phyloP scores from a whole-genome alignment of 2,888 invertebrate species.

The Morinoia aosen region DNA sequence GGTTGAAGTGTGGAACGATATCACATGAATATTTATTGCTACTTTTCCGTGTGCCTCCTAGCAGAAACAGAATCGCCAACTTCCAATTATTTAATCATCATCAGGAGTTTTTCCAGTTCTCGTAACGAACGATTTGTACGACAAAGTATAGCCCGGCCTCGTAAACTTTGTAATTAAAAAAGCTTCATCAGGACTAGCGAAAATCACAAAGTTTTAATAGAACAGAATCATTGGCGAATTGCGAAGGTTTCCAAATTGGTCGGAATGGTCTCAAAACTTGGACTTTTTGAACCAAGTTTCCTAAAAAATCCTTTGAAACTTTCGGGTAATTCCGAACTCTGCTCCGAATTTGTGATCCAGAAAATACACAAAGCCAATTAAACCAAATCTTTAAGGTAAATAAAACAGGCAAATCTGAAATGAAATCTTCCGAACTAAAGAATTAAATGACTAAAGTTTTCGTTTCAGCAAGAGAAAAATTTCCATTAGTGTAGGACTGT shows the following conservation, averaged over 20 bases:
- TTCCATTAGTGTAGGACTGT: not conserved
- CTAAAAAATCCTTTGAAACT: not conserved
- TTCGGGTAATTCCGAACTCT: not conserved
- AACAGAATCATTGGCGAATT: not conserved
- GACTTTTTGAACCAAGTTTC: not conserved
- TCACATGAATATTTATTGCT: no score
- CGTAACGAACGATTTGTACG: not conserved
- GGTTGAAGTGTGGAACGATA: no score
- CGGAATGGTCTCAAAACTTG: not conserved
- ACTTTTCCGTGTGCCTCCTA: no score
- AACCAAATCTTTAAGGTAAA: not conserved
- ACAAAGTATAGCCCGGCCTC: not conserved
- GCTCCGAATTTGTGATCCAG: not conserved
- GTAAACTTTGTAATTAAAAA: not conserved
- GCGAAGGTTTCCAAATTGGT: slow-evolving; percentile 24
- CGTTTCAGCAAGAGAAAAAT: not conserved
- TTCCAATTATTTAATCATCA: not conserved
- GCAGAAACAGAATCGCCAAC: no score
- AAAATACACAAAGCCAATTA: not conserved
- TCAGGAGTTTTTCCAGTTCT: not conserved
- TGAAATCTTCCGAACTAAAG: not conserved
- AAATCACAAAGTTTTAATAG: slow-evolving; percentile 32
- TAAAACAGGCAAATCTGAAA: not conserved
- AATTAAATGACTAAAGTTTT: not conserved
- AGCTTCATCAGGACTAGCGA: slow-evolving; percentile 26